Percentiles rank a stretch among this genome's conserved stretches.
phyloP scores from a whole-genome alignment of 2,113 vertebrate species.

The Apus apus region DNA sequence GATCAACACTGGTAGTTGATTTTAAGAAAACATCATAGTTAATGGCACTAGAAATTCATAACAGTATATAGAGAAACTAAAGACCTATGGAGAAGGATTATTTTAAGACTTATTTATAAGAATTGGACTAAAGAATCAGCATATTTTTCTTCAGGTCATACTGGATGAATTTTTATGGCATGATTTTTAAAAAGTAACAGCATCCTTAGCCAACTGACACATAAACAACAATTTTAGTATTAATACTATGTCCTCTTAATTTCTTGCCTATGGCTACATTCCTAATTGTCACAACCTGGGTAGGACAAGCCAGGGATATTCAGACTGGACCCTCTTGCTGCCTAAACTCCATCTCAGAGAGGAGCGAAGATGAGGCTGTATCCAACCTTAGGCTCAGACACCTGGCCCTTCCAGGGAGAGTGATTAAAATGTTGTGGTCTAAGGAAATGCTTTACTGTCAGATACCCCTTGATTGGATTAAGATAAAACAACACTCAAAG shows the following conservation, averaged over 20 bases:
- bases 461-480: too few species aligned
- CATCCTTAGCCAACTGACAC: not conserved
- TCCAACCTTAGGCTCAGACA: too few species aligned
- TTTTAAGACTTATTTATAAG: not conserved
- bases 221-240: not conserved
- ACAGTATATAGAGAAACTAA: not conserved
- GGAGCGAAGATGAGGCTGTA: too few species aligned
- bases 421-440: too few species aligned
- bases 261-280: not conserved
- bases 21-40: not conserved
- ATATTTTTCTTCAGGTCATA: not conserved
- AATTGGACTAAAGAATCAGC: not conserved
- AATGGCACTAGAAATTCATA: not conserved
- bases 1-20: not conserved
- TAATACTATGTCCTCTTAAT: not conserved
- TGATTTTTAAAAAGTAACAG: not conserved
- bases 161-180: not conserved
- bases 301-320: too few species aligned
- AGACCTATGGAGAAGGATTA: not conserved
- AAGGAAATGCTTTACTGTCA: too few species aligned
- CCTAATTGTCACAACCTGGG: not conserved
- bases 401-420: too few species aligned
- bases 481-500: too few species aligned
- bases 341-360: too few species aligned
- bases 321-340: too few species aligned